These are phyloP conservation scores for Zaprionus kolodkinae DNA, from an alignment of 1,140 invertebrate species.

Conservation along the genomic window DNA sequence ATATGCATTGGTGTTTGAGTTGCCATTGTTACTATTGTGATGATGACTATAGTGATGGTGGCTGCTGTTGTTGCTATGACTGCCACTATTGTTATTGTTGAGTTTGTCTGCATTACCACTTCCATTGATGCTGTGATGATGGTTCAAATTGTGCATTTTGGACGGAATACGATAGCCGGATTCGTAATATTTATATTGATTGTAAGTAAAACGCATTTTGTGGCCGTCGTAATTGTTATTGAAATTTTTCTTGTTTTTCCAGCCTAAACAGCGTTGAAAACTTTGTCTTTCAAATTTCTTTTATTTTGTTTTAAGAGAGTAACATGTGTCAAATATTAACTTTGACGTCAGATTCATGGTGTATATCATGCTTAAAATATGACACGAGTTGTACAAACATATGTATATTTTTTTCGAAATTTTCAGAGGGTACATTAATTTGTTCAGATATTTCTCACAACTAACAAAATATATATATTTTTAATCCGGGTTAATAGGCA, in stretches of 20 bases:
- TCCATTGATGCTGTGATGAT: constrained; percentile 51
- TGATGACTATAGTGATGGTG: constrained; percentile 32
- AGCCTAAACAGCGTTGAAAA: too few species aligned
- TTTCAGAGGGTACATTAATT: too few species aligned
- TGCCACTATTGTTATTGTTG: constrained; percentile 31
- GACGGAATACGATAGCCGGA: constrained; percentile 83
- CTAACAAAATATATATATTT: too few species aligned
- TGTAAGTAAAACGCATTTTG: constrained; percentile 83
- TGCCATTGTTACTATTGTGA: constrained; percentile 42
- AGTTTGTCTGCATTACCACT: constrained; percentile 15
- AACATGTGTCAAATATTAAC: too few species aligned
- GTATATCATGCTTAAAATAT: too few species aligned
- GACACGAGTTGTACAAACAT: too few species aligned
- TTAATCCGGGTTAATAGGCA: too few species aligned
- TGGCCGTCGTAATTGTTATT: constrained; percentile 22
- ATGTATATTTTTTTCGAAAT: too few species aligned
- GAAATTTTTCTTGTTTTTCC: background rate
- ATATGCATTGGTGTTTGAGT: constrained; percentile 60
- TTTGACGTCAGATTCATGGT: too few species aligned
- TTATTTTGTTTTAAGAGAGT: too few species aligned
- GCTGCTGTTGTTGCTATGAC: constrained; percentile 35
- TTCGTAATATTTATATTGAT: constrained; percentile 83
- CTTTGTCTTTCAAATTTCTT: too few species aligned
- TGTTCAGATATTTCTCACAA: too few species aligned
- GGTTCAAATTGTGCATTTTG: constrained; percentile 76